These are phyloP conservation scores for Clanis bilineata DNA, from an alignment of 2,888 invertebrate species.

Conservation along the genomic window DNA sequence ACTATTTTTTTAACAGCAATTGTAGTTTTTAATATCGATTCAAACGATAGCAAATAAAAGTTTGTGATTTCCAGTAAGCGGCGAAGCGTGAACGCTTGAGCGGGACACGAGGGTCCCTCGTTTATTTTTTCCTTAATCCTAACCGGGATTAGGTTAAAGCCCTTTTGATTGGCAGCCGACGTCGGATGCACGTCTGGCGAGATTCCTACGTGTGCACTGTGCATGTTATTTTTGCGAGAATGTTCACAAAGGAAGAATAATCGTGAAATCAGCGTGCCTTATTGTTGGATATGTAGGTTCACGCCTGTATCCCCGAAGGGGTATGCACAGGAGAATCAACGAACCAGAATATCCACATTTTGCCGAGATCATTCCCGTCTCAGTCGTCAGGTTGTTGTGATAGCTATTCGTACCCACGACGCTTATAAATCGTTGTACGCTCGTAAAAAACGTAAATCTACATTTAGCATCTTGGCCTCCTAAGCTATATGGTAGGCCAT, in stretches of 20 bases:
- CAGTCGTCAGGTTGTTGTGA: no score
- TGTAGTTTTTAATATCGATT: not conserved
- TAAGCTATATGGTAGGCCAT: no score
- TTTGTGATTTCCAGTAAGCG: conserved; percentile 47
- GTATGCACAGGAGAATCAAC: no score
- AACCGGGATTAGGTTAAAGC: conserved; percentile 78
- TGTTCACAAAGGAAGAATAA: not conserved
- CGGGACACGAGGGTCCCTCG: conserved; percentile 69
- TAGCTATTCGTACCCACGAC: no score
- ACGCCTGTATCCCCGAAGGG: no score
- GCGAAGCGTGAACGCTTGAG: conserved; percentile 76
- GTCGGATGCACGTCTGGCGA: conserved; percentile 68
- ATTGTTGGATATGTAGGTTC: not conserved
- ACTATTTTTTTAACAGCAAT: no score
- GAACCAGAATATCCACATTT: no score
- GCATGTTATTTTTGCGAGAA: conserved; percentile 14
- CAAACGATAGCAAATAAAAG: conserved; percentile 17
- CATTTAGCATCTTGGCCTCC: no score
- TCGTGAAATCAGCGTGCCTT: not conserved
- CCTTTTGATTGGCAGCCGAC: conserved; percentile 80
- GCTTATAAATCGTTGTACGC: no score
- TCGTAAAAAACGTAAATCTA: no score
- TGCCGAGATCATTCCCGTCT: no score
- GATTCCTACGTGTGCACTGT: conserved; percentile 18
- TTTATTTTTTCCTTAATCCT: conserved; percentile 80